Base-by-base conservation (phyloP, 2,888 invertebrate genomes). In the Physocephala rufipes region DNA sequence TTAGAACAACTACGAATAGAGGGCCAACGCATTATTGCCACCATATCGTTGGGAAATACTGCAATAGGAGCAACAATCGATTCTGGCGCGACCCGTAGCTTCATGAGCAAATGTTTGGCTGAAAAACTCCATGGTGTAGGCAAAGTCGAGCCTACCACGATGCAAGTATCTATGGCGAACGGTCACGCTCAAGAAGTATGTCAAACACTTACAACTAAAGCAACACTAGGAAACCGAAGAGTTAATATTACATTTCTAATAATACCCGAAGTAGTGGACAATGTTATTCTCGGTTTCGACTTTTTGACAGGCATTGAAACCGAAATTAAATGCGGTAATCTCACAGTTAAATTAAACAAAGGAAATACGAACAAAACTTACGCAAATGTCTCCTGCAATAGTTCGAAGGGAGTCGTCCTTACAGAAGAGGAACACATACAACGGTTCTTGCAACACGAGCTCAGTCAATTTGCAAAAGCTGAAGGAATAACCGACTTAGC, bases 201-300 rank as follows among this genome's bases (percentile, higher is more conserved):
- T 53, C 12, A 53, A 53, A 53, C 53, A 53, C n/a, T 53, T 7
- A 53, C 53, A 53, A 16, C n/a, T 53, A 12, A 12, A 53, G n/a
- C 53, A 12, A 53, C 53, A 53, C 53, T 53, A 16, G 53, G 53
- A 53, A 53, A 53, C 19, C 53, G 53, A 16, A 53, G n/a, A 7
- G n/a, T 53, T 53, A 53, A 7, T 16, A 53, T 53, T 19, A 53
- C 53, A 53, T 53, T 53, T 12, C 53, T 16, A 13, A 12, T 16
- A 53, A 53, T 16, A 12, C 53, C 53, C 53, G 12, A 53, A 53
- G 53, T 53, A 53, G 53, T 53, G n/a, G 53, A 53, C 19, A 16
- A 53, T 16, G 53, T 16, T 53, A 53, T 53, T 53, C 7, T 53
- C 12, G 53, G 53, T 5, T 53, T 53, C 53, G 53, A 53, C 53